A percentile compares a stretch with the other conserved stretches of the same genome.
These are phyloP conservation scores for Poecilia wingei DNA, from an alignment of 2,797 vertebrate genomes.

Conservation along the genomic window DNA sequence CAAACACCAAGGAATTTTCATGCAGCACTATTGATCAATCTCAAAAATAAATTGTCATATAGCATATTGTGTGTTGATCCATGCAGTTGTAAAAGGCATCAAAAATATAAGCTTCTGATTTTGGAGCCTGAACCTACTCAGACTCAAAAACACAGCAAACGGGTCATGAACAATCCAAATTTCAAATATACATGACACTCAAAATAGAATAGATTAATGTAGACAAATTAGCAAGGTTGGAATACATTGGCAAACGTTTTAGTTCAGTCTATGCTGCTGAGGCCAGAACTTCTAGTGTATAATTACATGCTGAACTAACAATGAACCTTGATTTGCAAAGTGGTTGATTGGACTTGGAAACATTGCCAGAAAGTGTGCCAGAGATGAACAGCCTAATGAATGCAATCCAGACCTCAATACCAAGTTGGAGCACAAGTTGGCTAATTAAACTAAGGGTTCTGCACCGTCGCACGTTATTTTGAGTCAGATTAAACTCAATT, in stretches of 20 bases:
- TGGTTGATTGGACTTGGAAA: slow-evolving; percentile 54
- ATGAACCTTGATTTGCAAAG: slow-evolving; percentile 59
- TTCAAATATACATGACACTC: background rate
- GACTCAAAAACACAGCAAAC: background rate
- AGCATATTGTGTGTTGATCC: background rate
- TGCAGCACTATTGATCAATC: background rate
- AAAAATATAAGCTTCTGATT: slow-evolving; percentile 13
- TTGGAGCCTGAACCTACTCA: background rate
- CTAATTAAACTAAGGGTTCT: slow-evolving; percentile 62
- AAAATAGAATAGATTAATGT: slow-evolving; percentile 2
- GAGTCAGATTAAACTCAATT: slow-evolving; percentile 31
- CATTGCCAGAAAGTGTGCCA: slow-evolving; percentile 30
- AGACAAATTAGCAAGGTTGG: slow-evolving; percentile 23
- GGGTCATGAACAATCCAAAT: background rate
- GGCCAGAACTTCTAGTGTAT: slow-evolving; percentile 27
- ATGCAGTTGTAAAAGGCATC: slow-evolving; percentile 26
- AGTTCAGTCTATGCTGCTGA: slow-evolving; percentile 16
- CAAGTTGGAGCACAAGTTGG: slow-evolving; percentile 36
- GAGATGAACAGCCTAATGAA: slow-evolving; percentile 60
- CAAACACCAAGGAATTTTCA: slow-evolving; percentile 30
- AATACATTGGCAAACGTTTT: slow-evolving; percentile 11
- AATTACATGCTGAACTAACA: slow-evolving; percentile 56
- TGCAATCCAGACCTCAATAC: slow-evolving; percentile 54
- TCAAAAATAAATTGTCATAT: background rate
- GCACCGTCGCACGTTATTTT: slow-evolving; percentile 54